These are phyloP conservation scores for Uromys caudimaculatus DNA, from an alignment of 2,797 vertebrate genomes.

Conservation along the genomic window DNA sequence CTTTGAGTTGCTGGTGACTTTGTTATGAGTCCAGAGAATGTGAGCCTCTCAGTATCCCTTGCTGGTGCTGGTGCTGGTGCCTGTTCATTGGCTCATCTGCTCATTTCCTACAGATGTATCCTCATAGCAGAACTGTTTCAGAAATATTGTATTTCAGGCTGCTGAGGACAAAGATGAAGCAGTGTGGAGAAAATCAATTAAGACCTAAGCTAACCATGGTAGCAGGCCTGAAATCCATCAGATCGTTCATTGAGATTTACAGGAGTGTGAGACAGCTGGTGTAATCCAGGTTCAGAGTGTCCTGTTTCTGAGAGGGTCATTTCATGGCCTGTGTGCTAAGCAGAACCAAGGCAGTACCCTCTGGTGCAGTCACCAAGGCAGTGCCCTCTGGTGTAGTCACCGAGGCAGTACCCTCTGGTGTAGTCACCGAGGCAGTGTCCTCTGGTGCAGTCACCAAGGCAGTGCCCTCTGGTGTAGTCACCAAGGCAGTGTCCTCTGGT, in stretches of 20 bases:
- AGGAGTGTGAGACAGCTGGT: constrained; percentile 27
- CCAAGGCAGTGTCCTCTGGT: no score
- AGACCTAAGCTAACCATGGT: constrained; percentile 41
- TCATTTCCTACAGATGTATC: constrained; percentile 39
- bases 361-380: not conserved
- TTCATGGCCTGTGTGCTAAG: constrained; percentile 32
- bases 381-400: no score
- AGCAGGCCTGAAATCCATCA: constrained; percentile 61
- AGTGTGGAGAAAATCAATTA: constrained; percentile 68
- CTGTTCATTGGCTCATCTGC: not conserved
- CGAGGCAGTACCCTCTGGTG: no score
- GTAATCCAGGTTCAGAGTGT: constrained; percentile 39
- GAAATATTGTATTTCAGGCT: not conserved
- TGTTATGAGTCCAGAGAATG: constrained; percentile 56
- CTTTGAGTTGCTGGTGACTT: constrained; percentile 52
- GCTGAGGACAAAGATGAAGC: not conserved
- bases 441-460: no score
- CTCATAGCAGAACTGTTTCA: constrained; percentile 44
- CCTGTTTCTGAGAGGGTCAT: constrained; percentile 60
- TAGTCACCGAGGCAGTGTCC: no score
- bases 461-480: no score
- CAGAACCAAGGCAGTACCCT: not conserved
- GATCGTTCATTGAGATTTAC: constrained; percentile 44
- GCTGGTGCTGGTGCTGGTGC: not conserved
- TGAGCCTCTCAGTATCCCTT: not conserved